Conservation (phyloP, 2,888 invertebrate species). For the Alsophila aescularia region DNA sequence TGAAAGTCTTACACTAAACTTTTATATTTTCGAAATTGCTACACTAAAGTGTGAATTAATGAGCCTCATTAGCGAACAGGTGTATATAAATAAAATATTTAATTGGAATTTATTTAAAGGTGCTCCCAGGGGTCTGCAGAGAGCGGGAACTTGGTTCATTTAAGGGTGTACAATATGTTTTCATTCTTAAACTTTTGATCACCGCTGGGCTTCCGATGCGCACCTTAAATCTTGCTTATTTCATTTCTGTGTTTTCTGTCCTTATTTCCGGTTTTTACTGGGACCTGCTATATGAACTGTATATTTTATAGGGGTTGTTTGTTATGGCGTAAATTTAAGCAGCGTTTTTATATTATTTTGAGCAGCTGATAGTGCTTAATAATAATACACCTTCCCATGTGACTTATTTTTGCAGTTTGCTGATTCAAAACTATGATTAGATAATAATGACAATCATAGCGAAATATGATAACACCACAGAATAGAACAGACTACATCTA, state of each 20-base stretch:
- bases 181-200: slow-evolving; percentile 38
- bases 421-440: too few species aligned
- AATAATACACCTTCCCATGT: neutral
- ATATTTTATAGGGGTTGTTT: slow-evolving; percentile 4
- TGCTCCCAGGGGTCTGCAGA: slow-evolving; percentile 1
- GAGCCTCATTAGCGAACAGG: too few species aligned
- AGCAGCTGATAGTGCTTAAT: neutral
- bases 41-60: too few species aligned
- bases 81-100: neutral
- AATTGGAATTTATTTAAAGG: slow-evolving; percentile 19
- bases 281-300: slow-evolving; percentile 15
- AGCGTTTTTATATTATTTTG: neutral
- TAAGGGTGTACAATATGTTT: slow-evolving; percentile 31
- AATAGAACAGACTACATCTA: too few species aligned
- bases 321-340: slow-evolving; percentile 4
- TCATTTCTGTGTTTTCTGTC: slow-evolving; percentile 15
- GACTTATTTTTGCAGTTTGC: neutral
- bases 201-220: slow-evolving; percentile 23
- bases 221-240: slow-evolving; percentile 25
- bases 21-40: too few species aligned
- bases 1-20: too few species aligned
- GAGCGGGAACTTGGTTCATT: slow-evolving; percentile 26
- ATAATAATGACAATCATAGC: too few species aligned
- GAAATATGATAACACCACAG: too few species aligned
- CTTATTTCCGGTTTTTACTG: slow-evolving; percentile 16